phyloP scores from a whole-genome alignment of 2,113 vertebrate genomes.

The Corynorhinus townsendii region DNA sequence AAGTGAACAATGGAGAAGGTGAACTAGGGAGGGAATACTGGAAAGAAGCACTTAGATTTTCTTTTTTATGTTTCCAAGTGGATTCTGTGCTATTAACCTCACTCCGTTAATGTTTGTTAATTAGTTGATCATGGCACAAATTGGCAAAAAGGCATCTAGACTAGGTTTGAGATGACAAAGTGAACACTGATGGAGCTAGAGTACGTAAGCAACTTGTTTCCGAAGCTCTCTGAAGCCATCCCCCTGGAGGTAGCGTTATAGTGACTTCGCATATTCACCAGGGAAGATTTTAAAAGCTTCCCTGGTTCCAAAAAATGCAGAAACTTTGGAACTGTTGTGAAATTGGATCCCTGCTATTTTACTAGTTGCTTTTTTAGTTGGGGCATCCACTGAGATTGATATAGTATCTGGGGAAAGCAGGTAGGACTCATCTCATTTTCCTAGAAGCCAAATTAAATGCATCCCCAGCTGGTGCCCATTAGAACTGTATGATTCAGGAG shows the following conservation, averaged over 20 bases:
- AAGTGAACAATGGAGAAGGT: background rate
- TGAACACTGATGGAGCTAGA: background rate
- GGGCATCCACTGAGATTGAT: background rate
- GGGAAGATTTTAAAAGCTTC: background rate
- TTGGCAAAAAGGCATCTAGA: background rate
- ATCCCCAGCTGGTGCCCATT: background rate
- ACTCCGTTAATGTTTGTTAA: background rate
- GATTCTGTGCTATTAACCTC: background rate
- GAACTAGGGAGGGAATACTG: background rate
- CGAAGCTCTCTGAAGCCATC: background rate
- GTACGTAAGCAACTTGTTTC: background rate
- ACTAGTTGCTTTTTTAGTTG: background rate
- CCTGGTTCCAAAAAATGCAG: background rate
- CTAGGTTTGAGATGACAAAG: background rate
- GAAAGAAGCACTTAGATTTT: background rate
- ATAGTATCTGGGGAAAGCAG: background rate
- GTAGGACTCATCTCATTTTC: background rate
- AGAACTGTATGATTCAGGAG: background rate
- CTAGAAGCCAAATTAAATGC: background rate
- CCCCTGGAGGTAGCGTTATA: background rate
- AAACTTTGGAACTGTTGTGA: background rate
- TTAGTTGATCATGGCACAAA: background rate
- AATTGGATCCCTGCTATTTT: conserved; percentile 8
- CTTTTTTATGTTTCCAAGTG: background rate
- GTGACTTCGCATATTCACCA: background rate